Base-by-base conservation (phyloP, 2,113 vertebrate genomes). In the Edolisoma coerulescens region DNA sequence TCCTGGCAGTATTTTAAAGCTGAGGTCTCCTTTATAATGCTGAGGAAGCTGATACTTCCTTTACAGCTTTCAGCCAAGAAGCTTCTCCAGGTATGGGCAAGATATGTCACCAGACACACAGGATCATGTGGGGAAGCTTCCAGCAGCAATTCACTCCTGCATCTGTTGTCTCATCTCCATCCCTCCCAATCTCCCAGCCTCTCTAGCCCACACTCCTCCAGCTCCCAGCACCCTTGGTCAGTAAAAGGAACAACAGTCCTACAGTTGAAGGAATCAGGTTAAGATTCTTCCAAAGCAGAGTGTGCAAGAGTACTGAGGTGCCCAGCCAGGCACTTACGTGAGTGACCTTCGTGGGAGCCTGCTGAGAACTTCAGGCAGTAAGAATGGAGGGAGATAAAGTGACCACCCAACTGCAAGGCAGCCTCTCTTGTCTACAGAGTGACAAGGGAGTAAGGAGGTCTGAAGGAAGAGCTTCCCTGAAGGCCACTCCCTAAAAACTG, bases 301-400 rank as follows among this genome's bases (percentile, higher is more conserved):
- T 8, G 15, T 7, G 3, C 11, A 30, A 12, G 63, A 33, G 30
- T 10, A 39, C 27, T 0, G 0, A 71, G 39, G 35, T 57, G 71
- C 50, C 41, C 74, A 63, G 44, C 26, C 42, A 39, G 45, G 16
- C 50, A 50, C 6, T 0, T 1, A 3, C 7, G 16, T 2, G n/a
- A 52, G 30, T 5, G 20, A 63, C 20, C 23, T 22, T 41, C 0
- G 1, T 15, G 26, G 15, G n/a, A 74, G 19, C 30, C 20, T 44
- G 26, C 60, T 14, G 4, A 30, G 18, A 87, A 42, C 41, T 52
- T 71, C 27, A 15, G 53, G 42, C 20, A 56, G 0, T 52, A 47
- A 35, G 14, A 37, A 37, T 18, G 13, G 8, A 3, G 19, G 35
- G 3, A 47, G 2, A 0, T 28, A 26, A 60, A 69, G 14, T 21